These are phyloP conservation scores for Poecile atricapillus DNA, from an alignment of 2,113 vertebrate genomes.

Conservation along the genomic window DNA sequence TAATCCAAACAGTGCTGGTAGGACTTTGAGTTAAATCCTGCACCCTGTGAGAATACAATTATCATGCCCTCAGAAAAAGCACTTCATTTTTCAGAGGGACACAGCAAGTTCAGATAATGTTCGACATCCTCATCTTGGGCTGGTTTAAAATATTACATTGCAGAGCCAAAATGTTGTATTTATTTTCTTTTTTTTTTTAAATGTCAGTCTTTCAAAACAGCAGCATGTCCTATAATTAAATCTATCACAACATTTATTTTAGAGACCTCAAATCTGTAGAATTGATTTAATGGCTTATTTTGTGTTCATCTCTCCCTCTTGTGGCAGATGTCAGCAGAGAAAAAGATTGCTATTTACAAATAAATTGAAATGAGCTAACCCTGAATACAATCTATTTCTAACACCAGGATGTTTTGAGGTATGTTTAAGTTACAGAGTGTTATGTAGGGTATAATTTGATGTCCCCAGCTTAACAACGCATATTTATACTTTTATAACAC, in stretches of 20 bases:
- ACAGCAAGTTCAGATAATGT: background rate
- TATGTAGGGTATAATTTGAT: background rate
- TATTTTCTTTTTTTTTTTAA: rapidly evolving
- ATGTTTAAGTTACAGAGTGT: background rate
- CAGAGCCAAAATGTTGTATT: background rate
- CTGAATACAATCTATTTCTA: background rate
- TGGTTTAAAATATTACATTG: background rate
- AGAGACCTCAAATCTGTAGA: background rate
- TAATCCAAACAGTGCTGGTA: background rate
- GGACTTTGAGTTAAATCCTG: background rate
- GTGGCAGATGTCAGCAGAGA: background rate
- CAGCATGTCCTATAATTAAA: background rate
- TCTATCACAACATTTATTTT: background rate
- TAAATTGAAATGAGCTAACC: background rate
- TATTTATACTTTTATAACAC: background rate
- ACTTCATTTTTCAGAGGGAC: background rate
- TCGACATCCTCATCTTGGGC: background rate
- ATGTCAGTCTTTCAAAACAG: background rate
- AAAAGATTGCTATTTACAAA: background rate
- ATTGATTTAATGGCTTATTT: background rate
- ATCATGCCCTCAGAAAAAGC: background rate
- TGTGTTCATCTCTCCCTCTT: conserved; percentile 30
- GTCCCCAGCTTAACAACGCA: rapidly evolving
- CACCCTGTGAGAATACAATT: background rate
- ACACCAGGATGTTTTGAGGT: background rate